A percentile compares a stretch with the other conserved stretches of the same genome.
These are phyloP conservation scores for Noctua comes DNA, from an alignment of 2,888 invertebrate genomes.

Conservation along the genomic window DNA sequence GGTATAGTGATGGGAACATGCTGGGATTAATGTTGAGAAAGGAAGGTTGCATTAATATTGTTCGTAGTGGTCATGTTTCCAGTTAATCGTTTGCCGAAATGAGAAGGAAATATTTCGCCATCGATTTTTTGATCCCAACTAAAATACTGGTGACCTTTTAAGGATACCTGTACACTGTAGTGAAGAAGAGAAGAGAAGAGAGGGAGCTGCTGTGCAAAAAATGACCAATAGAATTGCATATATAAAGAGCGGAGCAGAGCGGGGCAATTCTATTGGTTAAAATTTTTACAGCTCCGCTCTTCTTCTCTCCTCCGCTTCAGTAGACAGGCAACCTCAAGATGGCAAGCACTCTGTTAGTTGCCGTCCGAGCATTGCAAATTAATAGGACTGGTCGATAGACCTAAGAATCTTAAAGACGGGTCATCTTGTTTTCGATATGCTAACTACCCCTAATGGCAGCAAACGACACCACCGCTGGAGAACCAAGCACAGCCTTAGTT, in stretches of 20 bases:
- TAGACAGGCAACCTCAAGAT: background rate
- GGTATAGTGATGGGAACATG: constrained; percentile 35
- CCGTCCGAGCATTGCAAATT: background rate
- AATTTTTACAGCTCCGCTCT: too few relatives aligned
- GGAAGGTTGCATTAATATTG: background rate
- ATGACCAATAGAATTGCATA: too few relatives aligned
- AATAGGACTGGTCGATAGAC: background rate
- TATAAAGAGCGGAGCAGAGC: too few relatives aligned
- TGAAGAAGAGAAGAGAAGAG: too few relatives aligned
- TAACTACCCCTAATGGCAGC: background rate
- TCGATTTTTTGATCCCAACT: background rate
- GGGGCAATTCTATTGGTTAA: too few relatives aligned
- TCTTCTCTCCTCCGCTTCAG: too few relatives aligned
- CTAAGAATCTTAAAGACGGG: background rate
- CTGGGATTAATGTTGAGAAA: background rate
- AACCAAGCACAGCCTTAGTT: background rate
- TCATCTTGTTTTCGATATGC: too few relatives aligned
- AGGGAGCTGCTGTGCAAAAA: too few relatives aligned
- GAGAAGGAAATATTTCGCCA: background rate
- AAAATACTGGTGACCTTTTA: background rate
- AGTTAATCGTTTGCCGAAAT: background rate
- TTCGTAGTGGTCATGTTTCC: background rate
- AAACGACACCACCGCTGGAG: too few relatives aligned
- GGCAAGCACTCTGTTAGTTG: background rate
- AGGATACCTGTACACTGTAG: too few relatives aligned